These are phyloP conservation scores for Tenthredo mesomela DNA, from an alignment of 2,888 invertebrate genomes.

Conservation along the genomic window DNA sequence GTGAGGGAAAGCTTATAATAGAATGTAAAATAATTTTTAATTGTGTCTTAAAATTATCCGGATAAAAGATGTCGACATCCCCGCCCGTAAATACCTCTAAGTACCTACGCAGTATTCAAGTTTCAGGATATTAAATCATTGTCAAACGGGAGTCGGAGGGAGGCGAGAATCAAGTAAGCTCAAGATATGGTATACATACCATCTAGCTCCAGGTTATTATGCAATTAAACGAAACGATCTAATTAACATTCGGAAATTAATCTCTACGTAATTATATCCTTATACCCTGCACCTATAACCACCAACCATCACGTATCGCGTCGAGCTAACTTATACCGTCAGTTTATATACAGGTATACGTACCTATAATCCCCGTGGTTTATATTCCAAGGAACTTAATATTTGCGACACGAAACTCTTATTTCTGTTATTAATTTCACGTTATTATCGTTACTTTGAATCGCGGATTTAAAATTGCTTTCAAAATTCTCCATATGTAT, in stretches of 20 bases:
- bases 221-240: constrained; percentile 46
- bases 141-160: constrained; percentile 19
- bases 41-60: too few species aligned
- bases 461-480: too few species aligned
- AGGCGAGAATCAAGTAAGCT: not conserved
- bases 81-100: not conserved
- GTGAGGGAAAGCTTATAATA: too few species aligned
- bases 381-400: not conserved
- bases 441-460: not conserved
- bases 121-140: constrained; percentile 20
- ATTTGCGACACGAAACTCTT: not conserved
- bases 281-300: not conserved
- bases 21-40: too few species aligned
- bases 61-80: not conserved
- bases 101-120: not conserved
- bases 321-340: not conserved
- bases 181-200: not conserved
- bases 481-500: not conserved
- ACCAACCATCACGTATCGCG: not conserved
- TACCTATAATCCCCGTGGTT: not conserved
- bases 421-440: not conserved
- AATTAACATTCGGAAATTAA: constrained; percentile 45
- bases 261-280: constrained; percentile 35
- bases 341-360: not conserved
- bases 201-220: constrained; percentile 17